Evolutionary conservation across 2,113 vertebrate species (phyloP).

Genomic region (Genyomyrus donnyi): DNA sequence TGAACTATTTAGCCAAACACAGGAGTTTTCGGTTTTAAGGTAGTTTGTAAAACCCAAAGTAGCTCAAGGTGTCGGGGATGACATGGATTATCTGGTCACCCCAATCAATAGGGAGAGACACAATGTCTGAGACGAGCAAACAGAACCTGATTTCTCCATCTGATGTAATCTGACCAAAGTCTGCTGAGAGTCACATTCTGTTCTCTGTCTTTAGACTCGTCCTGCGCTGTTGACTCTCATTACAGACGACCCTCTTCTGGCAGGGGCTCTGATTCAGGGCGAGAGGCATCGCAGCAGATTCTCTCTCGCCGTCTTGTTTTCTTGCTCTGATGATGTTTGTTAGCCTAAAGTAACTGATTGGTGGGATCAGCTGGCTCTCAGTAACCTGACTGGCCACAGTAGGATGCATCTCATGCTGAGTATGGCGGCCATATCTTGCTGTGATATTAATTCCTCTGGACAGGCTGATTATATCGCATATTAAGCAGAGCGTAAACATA

Average conservation of each 20-base stretch:
- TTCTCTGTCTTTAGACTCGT: background rate
- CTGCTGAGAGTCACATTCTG: background rate
- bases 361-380: background rate
- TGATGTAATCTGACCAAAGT: background rate
- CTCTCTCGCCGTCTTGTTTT: background rate
- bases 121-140: background rate
- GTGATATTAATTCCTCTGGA: background rate
- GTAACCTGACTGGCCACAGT: background rate
- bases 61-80: too few relatives aligned
- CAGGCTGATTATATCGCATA: constrained; percentile 1
- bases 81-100: too few relatives aligned
- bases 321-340: background rate
- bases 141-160: background rate
- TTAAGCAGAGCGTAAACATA: background rate
- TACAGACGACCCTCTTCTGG: background rate
- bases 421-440: background rate
- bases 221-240: background rate
- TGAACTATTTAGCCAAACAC: too few relatives aligned
- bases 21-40: too few relatives aligned
- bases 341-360: background rate
- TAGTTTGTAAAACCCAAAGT: background rate
- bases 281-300: background rate
- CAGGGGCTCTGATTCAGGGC: background rate
- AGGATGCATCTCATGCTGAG: background rate
- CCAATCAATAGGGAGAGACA: background rate